phyloP scores from a whole-genome alignment of 2,113 vertebrate species.

The Apodemus sylvaticus region DNA sequence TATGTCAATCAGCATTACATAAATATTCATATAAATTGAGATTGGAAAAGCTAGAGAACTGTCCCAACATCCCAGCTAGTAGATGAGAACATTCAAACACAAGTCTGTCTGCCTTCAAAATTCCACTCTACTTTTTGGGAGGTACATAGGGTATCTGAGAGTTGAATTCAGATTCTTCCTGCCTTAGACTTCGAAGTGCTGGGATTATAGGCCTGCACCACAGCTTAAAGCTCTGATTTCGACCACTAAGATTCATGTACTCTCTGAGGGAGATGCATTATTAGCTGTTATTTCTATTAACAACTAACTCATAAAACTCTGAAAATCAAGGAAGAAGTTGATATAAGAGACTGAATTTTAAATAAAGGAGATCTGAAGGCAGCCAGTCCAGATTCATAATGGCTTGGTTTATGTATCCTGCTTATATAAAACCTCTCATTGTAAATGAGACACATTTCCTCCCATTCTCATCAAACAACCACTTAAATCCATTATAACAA shows the following conservation, averaged over 20 bases:
- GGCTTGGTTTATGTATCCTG: background rate
- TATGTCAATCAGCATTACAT: background rate
- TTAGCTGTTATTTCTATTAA: slow-evolving; percentile 39
- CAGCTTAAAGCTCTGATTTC: background rate
- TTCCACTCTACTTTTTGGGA: background rate
- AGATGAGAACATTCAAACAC: background rate
- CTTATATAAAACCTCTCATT: slow-evolving; percentile 23
- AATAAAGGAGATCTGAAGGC: slow-evolving; percentile 35
- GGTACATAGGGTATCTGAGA: background rate
- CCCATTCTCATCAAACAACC: background rate
- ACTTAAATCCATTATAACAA: slow-evolving; percentile 28
- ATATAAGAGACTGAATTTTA: background rate
- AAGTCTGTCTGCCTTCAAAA: background rate
- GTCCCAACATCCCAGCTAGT: background rate
- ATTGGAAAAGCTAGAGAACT: slow-evolving; percentile 20
- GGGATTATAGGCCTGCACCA: background rate
- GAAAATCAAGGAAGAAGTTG: slow-evolving; percentile 22
- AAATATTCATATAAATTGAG: background rate
- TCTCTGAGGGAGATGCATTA: background rate
- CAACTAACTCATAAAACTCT: background rate
- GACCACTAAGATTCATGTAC: background rate
- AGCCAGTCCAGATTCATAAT: background rate
- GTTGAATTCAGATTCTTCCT: background rate
- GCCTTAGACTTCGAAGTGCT: background rate
- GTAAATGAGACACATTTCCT: background rate